Evolutionary conservation across 2,797 vertebrate genomes (phyloP).

Genomic region (Coregonus sp.): DNA sequence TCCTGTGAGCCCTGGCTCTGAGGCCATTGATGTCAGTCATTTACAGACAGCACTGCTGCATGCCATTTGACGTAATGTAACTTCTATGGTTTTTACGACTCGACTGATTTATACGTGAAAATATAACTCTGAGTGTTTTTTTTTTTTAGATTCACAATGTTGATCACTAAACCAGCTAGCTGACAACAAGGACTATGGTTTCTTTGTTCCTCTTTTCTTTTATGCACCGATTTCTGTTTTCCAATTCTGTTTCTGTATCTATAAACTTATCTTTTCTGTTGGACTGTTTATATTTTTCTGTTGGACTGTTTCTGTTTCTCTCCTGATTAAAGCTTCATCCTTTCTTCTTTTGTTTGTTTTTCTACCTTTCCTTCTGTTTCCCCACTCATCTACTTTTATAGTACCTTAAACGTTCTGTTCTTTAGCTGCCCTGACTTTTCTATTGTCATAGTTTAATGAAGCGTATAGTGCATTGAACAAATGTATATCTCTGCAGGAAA

Average conservation of each 20-base stretch:
- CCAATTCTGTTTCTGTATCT: constrained; percentile 21
- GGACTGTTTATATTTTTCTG: too few species aligned
- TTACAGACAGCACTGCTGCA: constrained; percentile 49
- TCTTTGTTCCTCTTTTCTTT: not conserved
- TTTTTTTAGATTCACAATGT: not conserved
- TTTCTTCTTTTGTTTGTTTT: constrained; percentile 49
- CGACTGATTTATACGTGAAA: constrained; percentile 18
- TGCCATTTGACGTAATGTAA: constrained; percentile 45
- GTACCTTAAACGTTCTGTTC: constrained; percentile 3
- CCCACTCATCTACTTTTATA: constrained; percentile 10
- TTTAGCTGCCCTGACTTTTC: constrained; percentile 29
- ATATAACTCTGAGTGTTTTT: not conserved
- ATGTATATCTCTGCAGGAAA: not conserved
- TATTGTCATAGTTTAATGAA: not conserved
- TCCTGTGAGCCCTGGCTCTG: not conserved
- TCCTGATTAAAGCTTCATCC: constrained; percentile 67
- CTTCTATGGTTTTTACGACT: constrained; percentile 34
- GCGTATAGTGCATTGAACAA: not conserved
- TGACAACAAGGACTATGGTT: not conserved
- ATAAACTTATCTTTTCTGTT: too few species aligned
- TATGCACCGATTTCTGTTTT: constrained; percentile 21
- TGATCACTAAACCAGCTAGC: not conserved
- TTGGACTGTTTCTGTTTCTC: constrained; percentile 45
- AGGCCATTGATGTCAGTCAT: constrained; percentile 46
- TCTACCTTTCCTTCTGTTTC: constrained; percentile 42